phyloP scores from a whole-genome alignment of 2,888 invertebrate species.

The Nomada fabriciana region DNA sequence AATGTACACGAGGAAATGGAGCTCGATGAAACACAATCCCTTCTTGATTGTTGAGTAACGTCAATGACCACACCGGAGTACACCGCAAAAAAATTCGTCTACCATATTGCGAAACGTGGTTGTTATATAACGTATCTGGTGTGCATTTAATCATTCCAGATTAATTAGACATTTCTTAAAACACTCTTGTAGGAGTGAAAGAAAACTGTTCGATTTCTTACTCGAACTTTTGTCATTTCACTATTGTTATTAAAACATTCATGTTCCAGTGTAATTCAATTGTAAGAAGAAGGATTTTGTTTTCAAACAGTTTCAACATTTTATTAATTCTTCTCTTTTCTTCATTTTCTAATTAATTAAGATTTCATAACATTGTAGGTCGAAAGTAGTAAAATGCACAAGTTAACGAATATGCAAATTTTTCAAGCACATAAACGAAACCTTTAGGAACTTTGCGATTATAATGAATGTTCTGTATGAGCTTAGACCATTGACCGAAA shows the following conservation, averaged over 20 bases:
- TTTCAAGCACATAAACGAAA: neutral
- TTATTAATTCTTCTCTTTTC: too few species aligned
- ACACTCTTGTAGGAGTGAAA: neutral
- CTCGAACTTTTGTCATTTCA: too few species aligned
- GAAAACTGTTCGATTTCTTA: too few species aligned
- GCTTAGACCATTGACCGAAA: neutral
- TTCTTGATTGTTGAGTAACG: constrained; percentile 45
- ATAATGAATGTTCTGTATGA: neutral
- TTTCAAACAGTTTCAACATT: too few species aligned
- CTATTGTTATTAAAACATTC: too few species aligned
- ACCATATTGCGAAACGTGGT: constrained; percentile 22
- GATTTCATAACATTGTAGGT: neutral
- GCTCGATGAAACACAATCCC: constrained; percentile 45
- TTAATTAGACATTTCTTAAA: neutral
- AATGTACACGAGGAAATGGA: constrained; percentile 40
- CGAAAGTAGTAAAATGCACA: neutral
- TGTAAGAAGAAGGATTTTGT: too few species aligned
- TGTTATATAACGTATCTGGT: neutral
- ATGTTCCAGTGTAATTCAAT: too few species aligned
- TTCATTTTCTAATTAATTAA: too few species aligned
- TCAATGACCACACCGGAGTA: constrained; percentile 26
- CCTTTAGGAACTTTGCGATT: neutral
- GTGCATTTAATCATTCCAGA: neutral
- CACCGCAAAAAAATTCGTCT: constrained; percentile 19
- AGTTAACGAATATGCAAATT: neutral